These are phyloP conservation scores for Spizella passerina DNA, from an alignment of 2,797 vertebrate species.

Conservation along the genomic window DNA sequence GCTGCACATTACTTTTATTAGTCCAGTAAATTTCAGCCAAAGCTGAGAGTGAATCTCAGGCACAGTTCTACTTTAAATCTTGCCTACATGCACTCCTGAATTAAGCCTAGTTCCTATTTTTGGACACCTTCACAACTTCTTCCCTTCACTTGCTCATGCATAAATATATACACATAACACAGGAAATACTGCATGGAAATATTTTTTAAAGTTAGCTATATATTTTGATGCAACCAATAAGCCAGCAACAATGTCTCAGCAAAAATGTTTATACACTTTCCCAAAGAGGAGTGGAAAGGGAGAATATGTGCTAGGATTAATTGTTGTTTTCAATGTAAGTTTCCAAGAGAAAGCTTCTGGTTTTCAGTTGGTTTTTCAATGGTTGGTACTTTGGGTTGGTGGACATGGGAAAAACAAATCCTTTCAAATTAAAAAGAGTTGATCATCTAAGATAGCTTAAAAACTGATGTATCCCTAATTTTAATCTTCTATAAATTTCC, in stretches of 20 bases:
- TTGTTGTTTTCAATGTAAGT: neutral
- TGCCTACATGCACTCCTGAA: neutral
- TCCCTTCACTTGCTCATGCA: neutral
- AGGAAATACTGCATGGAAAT: neutral
- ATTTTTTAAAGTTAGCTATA: neutral
- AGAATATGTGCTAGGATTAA: neutral
- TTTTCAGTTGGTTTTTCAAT: neutral
- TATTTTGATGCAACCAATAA: neutral
- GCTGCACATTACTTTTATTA: neutral
- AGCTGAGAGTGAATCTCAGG: neutral
- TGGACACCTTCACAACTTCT: neutral
- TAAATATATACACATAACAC: neutral
- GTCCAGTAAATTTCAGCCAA: neutral
- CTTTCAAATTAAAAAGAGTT: neutral
- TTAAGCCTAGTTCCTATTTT: neutral
- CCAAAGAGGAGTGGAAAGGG: neutral
- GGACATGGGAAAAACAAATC: neutral
- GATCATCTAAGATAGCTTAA: neutral
- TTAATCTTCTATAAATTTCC: neutral
- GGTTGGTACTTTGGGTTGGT: neutral
- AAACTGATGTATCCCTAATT: neutral
- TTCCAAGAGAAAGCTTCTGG: neutral
- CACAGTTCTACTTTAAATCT: neutral
- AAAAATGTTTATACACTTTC: neutral
- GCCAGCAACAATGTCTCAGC: neutral